phyloP scores from a whole-genome alignment of 1,140 invertebrate species.

The Triops longicaudatus region DNA sequence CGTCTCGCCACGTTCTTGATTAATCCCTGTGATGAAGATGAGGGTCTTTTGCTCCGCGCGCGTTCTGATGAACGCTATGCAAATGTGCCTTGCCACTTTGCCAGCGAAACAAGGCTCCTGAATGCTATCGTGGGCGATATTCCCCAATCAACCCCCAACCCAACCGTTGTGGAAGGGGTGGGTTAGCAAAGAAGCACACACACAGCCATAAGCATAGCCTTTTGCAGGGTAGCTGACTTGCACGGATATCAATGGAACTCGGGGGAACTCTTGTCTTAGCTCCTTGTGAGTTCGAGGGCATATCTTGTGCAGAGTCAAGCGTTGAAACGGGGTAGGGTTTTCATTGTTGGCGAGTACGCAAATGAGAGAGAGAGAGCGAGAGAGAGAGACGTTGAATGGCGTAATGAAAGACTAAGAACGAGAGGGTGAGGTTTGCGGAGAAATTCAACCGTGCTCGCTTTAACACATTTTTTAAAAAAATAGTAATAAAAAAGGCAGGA shows the following conservation, averaged over 20 bases:
- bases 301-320: background rate
- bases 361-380: background rate
- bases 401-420: background rate
- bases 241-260: conserved; percentile 11
- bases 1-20: conserved; percentile 14
- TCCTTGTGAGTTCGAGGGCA: conserved; percentile 14
- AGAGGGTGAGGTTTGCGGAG: background rate
- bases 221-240: conserved; percentile 7
- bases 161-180: background rate
- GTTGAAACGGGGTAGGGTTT: background rate
- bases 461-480: background rate
- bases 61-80: conserved; percentile 14
- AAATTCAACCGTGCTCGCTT: background rate
- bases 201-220: background rate
- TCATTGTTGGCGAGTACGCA: conserved; percentile 14
- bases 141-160: background rate
- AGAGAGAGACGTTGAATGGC: background rate
- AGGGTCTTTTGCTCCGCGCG: conserved; percentile 4
- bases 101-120: background rate
- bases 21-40: background rate
- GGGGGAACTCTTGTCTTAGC: conserved; percentile 10
- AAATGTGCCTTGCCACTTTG: conserved; percentile 7
- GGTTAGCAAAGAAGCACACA: background rate
- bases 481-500: too few species aligned
- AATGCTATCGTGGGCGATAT: conserved; percentile 14